Base-by-base conservation (phyloP, 2,113 vertebrate genomes). In the Lycocorax pyrrhopterus region DNA sequence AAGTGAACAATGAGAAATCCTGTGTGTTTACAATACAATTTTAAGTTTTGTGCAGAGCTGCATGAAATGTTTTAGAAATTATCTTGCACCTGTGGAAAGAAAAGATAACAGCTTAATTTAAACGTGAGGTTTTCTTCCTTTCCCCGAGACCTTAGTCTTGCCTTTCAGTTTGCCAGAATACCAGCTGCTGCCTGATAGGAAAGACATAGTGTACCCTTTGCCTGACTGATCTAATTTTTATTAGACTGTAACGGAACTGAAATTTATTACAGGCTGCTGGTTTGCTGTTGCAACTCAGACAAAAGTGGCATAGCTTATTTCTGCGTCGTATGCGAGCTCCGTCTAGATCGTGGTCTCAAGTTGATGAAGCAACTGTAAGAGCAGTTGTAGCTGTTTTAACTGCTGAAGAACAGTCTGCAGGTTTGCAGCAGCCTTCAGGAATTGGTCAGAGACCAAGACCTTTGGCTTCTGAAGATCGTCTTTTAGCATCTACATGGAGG, bases 221-320 rank as follows among this genome's bases (percentile, higher is more conserved):
- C 8, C 12, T 74, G 25, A 51, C 7, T 60, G 10, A 51, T 62
- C 4, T 18, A 8, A 44, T 66, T 47, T 67, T 66, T 55, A 12
- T 37, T 73, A 77, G 72, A 53, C 16, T 64, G 94, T 91, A 96
- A 96, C 33, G 74, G 44, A 94, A 32, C 15, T 93, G 43, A 62
- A 74, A 35, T 97, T 94, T 56, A 49, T 98, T 98, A 58, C 89
- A 99, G 99, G 97, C 96, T 93, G 99, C 99, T 89, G 97, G 67
- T 84, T 97, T 98, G 87, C 93, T 99, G 90, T 97, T 98, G 52
- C 98, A 99, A 76, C 98, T 99, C 52, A 98, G 98, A 76, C 98
- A 99, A 84, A 99, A 99, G 94, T 99, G 99, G 99, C 98, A 99
- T 23, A 98, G 97, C 73, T 96, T 99, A 90, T 99, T 99, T 96